Evolutionary conservation across 2,113 vertebrate genomes (phyloP).

Genomic region (Tylochromis polylepis): DNA sequence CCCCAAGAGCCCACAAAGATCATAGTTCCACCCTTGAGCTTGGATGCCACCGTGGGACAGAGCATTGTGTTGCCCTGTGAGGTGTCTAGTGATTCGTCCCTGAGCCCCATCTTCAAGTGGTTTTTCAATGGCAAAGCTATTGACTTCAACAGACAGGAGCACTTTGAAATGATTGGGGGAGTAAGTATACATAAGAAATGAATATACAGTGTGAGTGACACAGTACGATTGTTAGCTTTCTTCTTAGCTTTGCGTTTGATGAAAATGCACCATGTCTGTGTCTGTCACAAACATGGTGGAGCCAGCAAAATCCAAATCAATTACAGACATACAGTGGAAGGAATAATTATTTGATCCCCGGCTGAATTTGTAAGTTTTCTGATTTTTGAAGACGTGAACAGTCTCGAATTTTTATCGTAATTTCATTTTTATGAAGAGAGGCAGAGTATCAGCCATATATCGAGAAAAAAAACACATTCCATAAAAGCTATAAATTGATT

Average conservation of each 20-base stretch:
- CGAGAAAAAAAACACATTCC: background rate
- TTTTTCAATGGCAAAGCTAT: constrained; percentile 82
- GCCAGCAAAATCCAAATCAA: background rate
- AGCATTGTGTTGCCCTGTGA: constrained; percentile 86
- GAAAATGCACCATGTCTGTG: background rate
- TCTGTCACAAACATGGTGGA: background rate
- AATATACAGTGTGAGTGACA: background rate
- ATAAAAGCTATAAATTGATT: background rate
- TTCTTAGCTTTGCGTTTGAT: background rate
- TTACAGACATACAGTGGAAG: background rate
- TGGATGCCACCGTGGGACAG: constrained; percentile 85
- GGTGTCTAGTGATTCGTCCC: constrained; percentile 79
- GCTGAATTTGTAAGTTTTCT: background rate
- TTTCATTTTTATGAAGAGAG: background rate
- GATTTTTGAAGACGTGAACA: background rate
- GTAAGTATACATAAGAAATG: constrained; percentile 66
- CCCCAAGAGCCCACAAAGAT: constrained; percentile 82
- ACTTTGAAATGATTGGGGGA: constrained; percentile 86
- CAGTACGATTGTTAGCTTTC: background rate
- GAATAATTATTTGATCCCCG: background rate
- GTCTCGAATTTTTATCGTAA: background rate
- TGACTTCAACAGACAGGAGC: constrained; percentile 76
- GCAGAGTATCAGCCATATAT: background rate
- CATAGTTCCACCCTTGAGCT: constrained; percentile 73
- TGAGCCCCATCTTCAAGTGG: constrained; percentile 80